These are phyloP conservation scores for Andricus grossulariae DNA, from an alignment of 1,140 invertebrate species.

Conservation along the genomic window DNA sequence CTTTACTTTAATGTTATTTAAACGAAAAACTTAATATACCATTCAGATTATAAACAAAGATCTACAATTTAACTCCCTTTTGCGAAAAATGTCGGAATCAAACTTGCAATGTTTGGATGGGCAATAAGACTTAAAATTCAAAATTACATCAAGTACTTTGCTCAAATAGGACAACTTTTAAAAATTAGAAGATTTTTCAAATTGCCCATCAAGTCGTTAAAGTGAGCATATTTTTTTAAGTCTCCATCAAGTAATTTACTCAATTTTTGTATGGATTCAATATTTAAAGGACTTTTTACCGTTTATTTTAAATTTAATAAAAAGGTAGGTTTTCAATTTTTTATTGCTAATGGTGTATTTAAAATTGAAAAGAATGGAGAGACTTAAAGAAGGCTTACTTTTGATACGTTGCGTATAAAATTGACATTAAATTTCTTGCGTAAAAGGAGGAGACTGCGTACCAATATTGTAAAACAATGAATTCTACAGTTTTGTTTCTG, in stretches of 20 bases:
- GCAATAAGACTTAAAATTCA: neutral
- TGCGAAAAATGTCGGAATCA: neutral
- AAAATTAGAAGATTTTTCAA: neutral
- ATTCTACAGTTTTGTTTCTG: conserved; percentile 5
- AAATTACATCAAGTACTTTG: neutral
- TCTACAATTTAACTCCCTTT: conserved; percentile 9
- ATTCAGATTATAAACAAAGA: conserved; percentile 12
- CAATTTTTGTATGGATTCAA: conserved; percentile 4
- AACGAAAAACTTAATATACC: conserved; percentile 10
- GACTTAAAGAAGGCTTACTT: conserved; percentile 20
- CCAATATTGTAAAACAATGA: conserved; percentile 21
- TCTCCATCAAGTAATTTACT: too few relatives aligned
- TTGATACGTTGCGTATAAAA: conserved; percentile 4
- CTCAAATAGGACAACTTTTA: neutral
- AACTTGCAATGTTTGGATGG: neutral
- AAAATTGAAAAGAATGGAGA: neutral
- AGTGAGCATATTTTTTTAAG: neutral
- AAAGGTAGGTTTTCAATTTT: conserved; percentile 1
- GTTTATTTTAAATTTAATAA: neutral
- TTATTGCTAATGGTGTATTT: conserved; percentile 9
- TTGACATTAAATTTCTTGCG: conserved; percentile 15
- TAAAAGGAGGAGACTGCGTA: conserved; percentile 25
- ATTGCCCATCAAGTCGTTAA: neutral
- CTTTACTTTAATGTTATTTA: conserved; percentile 22
- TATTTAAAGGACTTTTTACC: neutral